Base-by-base conservation (phyloP, 2,113 vertebrate genomes). In the Thamnaconus septentrionalis region DNA sequence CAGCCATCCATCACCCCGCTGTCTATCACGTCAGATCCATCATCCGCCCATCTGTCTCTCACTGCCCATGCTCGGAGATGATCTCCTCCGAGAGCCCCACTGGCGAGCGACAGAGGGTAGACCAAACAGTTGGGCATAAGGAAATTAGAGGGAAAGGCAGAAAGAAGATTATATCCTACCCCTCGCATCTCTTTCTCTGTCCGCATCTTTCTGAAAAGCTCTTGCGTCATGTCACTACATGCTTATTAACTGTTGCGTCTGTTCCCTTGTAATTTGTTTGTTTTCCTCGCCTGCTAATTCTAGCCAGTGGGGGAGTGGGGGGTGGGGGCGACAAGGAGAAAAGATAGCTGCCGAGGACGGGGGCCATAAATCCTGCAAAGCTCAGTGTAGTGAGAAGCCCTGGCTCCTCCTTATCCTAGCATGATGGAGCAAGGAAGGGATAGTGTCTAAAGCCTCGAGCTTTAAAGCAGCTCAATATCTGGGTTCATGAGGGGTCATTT, bases 1-100 rank as follows among this genome's bases (percentile, higher is more conserved):
- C 69, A 78, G 82, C 86, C 89, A 92, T 93, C 91, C 90, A 91
- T 92, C 91, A 91, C 80, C 80, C 82, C 59, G 73, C 84, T 89
- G 89, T 91, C 92, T 88, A 87, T 91, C 88, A 89, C 79, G 85
- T 91, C 90, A 90, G 82, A 91, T 91, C 88, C 90, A 90, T 93
- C 91, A 93, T 91, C 90, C 85, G 73, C 86, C 91, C 91, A 92
- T 92, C 90, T 91, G 91, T 92, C 90, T 88, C 78, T 41, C 64
- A 61, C 82, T 79, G 80, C 76, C 88, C 82, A 76, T 81, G 70
- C 79, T 79, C 59, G 4, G 79, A 82, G 80, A 80, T 81, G 72
- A 86, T 82, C 80, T 83, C 82, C 82, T 73, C 58, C 2, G 75
- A 81, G 76, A 83, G 66, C 75, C 79, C 71, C 78, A 79, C 75